Percentiles rank a stretch among this genome's conserved stretches.
Conservation (phyloP, 2,888 invertebrate genomes). For the Drosophila lacicola region DNA sequence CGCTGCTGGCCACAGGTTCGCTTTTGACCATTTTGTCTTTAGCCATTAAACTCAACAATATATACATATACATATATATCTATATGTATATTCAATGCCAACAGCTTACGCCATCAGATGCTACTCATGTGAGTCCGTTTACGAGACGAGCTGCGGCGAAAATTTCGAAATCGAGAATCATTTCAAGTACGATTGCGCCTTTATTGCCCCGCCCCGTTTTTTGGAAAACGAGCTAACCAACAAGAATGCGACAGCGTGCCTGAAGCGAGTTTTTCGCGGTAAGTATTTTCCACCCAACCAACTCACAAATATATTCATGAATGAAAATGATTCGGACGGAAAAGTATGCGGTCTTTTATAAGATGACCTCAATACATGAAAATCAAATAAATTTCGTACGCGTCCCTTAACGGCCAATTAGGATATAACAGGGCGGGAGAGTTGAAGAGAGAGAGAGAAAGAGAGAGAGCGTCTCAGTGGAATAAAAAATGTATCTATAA, state of each 20-base stretch:
- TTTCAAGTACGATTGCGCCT: slow-evolving; percentile 82
- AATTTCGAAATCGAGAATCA: slow-evolving; percentile 77
- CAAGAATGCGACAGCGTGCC: slow-evolving; percentile 82
- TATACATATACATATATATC: slow-evolving; percentile 4
- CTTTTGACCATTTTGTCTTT: slow-evolving; percentile 30
- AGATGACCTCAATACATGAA: slow-evolving; percentile 12
- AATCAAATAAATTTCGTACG: no score
- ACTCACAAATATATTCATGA: background rate
- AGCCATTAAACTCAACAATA: slow-evolving; percentile 36
- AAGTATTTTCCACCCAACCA: slow-evolving; percentile 46
- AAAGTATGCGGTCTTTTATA: background rate
- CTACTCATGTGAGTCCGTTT: slow-evolving; percentile 83
- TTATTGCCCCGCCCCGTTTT: slow-evolving; percentile 80
- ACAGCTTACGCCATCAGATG: slow-evolving; percentile 82
- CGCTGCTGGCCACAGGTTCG: slow-evolving; percentile 66
- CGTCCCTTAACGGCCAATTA: no score
- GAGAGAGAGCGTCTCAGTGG: no score
- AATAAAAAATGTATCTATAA: no score
- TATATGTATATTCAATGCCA: slow-evolving; percentile 51
- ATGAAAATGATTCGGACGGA: slow-evolving; percentile 5
- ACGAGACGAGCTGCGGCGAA: slow-evolving; percentile 79
- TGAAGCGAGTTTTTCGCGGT: slow-evolving; percentile 82
- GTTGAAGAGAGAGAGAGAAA: no score
- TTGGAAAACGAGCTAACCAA: slow-evolving; percentile 69
- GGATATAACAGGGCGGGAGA: no score